Base-by-base conservation (phyloP, 2,888 invertebrate genomes). In the Eledone cirrhosa region DNA sequence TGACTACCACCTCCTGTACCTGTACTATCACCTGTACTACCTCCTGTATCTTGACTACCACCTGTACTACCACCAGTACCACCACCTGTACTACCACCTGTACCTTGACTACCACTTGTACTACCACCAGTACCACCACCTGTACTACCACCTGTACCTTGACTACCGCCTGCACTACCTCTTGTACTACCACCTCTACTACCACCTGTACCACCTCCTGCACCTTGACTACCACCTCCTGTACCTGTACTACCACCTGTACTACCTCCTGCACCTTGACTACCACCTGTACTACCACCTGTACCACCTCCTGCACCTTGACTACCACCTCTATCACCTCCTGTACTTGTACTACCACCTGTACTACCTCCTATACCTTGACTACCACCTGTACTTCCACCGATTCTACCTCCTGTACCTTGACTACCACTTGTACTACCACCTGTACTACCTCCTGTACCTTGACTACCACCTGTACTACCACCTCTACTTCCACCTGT, bases 1-100 rank as follows among this genome's bases (percentile, higher is more conserved):
- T 27, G n/a, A 11, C 2, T 41, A 3, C 41, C 41, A 41, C 41
- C 41, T 41, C 3, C 41, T 8, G 41, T 27, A 63, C 1, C 27
- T 13, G 8, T 8, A 11, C 27, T n/a, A 3, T 11, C 3, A 2
- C 65, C 65, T 24, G 27, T 2, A 3, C 65, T 13, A 63, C n/a
- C 65, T 24, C 65, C n/a, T 8, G 65, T 24, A 63, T 13, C n/a
- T 8, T n/a, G 65, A 13, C 8, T 27, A 63, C 4, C 27, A 24
- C 24, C 33, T 33, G 24, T 69, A 27, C 31, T 65, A 65, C 78
- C 47, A 65, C 78, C 47, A 65, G 67, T 87, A 2, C 80, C 84
- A 69, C 81, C 85, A 78, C 89, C 89, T 4, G 81, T 90, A 65
- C 89, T 89, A 65, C 78, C 47, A 65, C 78, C 47, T 67, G 41